Evolutionary conservation across 2,113 vertebrate species (phyloP).

Genomic region (Solea senegalensis): DNA sequence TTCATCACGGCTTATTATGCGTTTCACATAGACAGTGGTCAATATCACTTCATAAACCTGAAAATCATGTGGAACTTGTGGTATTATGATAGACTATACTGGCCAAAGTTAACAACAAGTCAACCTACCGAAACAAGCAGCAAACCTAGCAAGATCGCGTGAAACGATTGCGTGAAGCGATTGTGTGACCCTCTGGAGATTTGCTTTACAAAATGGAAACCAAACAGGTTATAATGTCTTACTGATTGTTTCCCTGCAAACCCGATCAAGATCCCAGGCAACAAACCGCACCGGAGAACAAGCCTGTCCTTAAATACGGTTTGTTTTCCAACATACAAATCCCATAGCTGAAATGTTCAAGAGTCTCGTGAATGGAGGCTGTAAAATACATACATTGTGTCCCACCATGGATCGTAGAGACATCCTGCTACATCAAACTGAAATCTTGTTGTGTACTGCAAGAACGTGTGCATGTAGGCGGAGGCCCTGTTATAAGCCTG

Average conservation of each 20-base stretch:
- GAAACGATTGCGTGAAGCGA: too few species aligned
- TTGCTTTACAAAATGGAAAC: not conserved
- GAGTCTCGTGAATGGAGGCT: not conserved
- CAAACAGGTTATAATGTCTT: too few species aligned
- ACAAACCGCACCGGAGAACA: slow-evolving; percentile 13
- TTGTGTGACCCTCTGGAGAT: not conserved
- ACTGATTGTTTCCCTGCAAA: not conserved
- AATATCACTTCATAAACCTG: slow-evolving; percentile 76
- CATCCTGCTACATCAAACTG: slow-evolving; percentile 7
- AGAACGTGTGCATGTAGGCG: slow-evolving; percentile 55
- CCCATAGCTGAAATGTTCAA: slow-evolving; percentile 4
- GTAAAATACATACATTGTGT: not conserved
- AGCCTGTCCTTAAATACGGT: not conserved
- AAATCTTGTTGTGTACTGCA: not conserved
- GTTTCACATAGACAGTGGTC: slow-evolving; percentile 73
- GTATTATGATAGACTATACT: slow-evolving; percentile 58
- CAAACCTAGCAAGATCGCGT: not conserved
- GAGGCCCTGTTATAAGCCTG: slow-evolving; percentile 55
- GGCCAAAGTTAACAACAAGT: slow-evolving; percentile 38
- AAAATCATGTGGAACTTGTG: slow-evolving; percentile 56
- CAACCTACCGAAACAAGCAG: slow-evolving; percentile 11
- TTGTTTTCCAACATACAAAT: slow-evolving; percentile 12
- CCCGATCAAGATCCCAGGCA: not conserved
- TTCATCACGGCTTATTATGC: slow-evolving; percentile 76
- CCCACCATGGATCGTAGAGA: not conserved